Conservation (phyloP, 2,797 vertebrate species). For the Cygnus olor region DNA sequence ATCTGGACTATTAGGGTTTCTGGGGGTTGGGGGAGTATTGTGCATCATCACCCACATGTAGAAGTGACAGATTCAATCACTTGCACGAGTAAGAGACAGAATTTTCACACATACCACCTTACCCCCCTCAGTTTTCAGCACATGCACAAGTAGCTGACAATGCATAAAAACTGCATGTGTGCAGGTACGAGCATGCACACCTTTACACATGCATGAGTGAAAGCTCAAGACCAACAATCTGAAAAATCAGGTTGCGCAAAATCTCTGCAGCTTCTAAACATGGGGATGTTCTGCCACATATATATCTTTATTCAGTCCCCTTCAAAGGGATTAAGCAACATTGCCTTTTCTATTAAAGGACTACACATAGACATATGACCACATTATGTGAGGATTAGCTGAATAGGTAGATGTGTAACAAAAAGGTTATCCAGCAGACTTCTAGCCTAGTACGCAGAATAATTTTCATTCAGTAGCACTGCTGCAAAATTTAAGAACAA, state of each 20-base stretch:
- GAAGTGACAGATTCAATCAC: neutral
- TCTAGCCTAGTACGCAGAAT: neutral
- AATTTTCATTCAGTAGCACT: neutral
- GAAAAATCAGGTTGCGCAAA: neutral
- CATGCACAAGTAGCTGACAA: neutral
- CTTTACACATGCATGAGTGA: accelerated
- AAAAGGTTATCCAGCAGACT: neutral
- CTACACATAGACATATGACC: neutral
- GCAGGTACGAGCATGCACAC: neutral
- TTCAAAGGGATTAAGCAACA: accelerated
- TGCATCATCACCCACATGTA: neutral
- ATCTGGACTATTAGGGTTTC: neutral
- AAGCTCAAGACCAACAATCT: neutral
- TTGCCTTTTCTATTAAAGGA: neutral
- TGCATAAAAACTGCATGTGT: accelerated
- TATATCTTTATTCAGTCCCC: neutral
- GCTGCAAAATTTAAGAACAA: slow-evolving; percentile 46
- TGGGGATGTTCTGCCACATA: neutral
- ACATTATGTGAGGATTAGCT: neutral
- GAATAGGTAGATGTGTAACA: neutral
- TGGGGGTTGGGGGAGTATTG: neutral
- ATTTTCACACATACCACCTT: neutral
- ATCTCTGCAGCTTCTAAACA: neutral
- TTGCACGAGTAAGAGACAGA: neutral
- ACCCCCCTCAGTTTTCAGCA: neutral